Percentiles rank a stretch among this genome's conserved stretches.
Conservation (phyloP, 2,797 vertebrate species). For the Liparis tanakae region DNA sequence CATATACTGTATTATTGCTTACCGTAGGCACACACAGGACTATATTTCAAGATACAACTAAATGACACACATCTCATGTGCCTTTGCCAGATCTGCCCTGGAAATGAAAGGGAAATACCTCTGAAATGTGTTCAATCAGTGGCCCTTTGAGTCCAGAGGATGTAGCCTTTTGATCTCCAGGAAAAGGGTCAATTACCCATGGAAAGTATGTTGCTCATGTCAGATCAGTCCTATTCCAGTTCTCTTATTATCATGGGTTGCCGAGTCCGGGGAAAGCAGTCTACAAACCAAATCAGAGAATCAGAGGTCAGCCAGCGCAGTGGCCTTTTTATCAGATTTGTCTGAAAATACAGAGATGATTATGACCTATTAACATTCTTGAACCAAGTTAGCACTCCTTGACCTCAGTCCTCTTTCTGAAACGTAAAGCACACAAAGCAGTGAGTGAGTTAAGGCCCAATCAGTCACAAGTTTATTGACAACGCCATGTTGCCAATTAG, state of each 20-base stretch:
- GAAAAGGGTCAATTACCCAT: constrained; percentile 78
- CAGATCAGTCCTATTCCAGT: constrained; percentile 77
- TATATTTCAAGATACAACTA: constrained; percentile 43
- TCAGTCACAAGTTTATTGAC: constrained; percentile 27
- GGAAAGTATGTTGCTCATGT: constrained; percentile 80
- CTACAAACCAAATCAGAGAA: constrained; percentile 74
- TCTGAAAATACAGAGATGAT: constrained; percentile 61
- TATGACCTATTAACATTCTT: constrained; percentile 68
- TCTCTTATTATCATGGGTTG: constrained; percentile 59
- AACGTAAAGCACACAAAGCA: constrained; percentile 14
- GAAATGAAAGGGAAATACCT: constrained; percentile 69
- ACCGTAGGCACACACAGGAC: constrained; percentile 13
- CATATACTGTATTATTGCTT: constrained; percentile 5
- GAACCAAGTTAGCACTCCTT: constrained; percentile 34
- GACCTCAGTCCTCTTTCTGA: constrained; percentile 29
- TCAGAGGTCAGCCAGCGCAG: constrained; percentile 69
- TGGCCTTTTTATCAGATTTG: constrained; percentile 67
- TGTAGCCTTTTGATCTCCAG: constrained; percentile 84
- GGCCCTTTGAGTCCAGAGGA: constrained; percentile 63
- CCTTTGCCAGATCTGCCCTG: constrained; percentile 51
- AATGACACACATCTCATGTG: constrained; percentile 68
- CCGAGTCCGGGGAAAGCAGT: constrained; percentile 74
- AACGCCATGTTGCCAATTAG: constrained; percentile 24
- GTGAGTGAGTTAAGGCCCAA: constrained; percentile 9
- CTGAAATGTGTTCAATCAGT: constrained; percentile 81